A percentile compares a stretch with the other conserved stretches of the same genome.
phyloP scores from a whole-genome alignment of 2,113 vertebrate species.

The Rhinoptilus africanus region DNA sequence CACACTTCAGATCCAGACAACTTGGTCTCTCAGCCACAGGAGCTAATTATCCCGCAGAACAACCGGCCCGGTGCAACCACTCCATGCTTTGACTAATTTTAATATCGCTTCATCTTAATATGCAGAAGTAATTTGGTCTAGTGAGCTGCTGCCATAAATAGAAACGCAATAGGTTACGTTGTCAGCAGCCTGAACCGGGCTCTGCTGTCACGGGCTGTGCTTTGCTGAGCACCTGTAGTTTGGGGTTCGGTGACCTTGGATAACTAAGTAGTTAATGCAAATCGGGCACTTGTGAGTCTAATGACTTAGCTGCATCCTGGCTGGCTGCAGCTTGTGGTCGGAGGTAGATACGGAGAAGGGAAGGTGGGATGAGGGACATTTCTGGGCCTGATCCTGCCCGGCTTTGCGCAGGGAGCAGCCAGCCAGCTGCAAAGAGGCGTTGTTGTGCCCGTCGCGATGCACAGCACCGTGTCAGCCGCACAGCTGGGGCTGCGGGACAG shows the following conservation, averaged over 20 bases:
- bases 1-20: neutral
- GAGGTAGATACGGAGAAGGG: neutral
- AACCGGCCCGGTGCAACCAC: neutral
- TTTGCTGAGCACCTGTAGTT: neutral
- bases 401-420: neutral
- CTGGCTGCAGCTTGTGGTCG: neutral
- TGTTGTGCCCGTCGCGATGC: neutral
- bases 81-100: slow-evolving; percentile 21
- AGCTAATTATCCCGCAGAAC: neutral
- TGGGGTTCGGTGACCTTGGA: slow-evolving; percentile 7
- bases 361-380: neutral
- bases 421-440: neutral
- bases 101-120: slow-evolving; percentile 46
- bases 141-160: slow-evolving; percentile 17
- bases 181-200: neutral
- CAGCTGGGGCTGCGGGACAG: neutral
- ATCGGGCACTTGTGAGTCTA: neutral
- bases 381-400: accelerated
- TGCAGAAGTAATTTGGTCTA: slow-evolving; percentile 30
- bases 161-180: neutral
- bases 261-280: neutral
- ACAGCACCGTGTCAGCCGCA: accelerated
- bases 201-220: neutral
- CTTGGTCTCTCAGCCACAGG: neutral
- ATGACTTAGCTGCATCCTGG: accelerated